A percentile compares a stretch with the other conserved stretches of the same genome.
These are phyloP conservation scores for Muscicapa striata DNA, from an alignment of 2,797 vertebrate genomes.

Conservation along the genomic window DNA sequence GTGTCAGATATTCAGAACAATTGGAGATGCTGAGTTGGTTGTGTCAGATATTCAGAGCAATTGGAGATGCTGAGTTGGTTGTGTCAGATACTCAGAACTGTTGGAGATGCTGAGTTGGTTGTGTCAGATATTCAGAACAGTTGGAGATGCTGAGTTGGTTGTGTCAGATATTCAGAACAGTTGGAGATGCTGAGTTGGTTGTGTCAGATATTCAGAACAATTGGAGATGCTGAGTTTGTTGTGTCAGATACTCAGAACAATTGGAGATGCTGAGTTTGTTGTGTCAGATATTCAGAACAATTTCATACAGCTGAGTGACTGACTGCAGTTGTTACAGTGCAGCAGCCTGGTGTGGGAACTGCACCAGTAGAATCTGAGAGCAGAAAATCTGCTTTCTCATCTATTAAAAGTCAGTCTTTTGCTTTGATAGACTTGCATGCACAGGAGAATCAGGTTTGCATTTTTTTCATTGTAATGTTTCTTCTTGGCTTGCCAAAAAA, in stretches of 20 bases:
- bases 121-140: not conserved
- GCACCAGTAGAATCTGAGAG: not conserved
- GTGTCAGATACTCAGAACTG: not conserved
- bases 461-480: not conserved
- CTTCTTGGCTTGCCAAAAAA: not conserved
- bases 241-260: not conserved
- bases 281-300: not conserved
- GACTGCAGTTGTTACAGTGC: not conserved
- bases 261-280: not conserved
- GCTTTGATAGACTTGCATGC: not conserved
- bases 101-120: not conserved
- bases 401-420: not conserved
- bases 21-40: not conserved
- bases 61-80: not conserved
- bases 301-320: not conserved
- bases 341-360: not conserved
- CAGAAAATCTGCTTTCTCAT: not conserved
- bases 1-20: not conserved
- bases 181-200: not conserved
- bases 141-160: not conserved
- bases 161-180: not conserved
- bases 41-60: not conserved
- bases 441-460: not conserved
- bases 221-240: not conserved
- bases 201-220: not conserved